Evolutionary conservation across 2,113 vertebrate species (phyloP), one percentile per base, ranked within the genome.

Genomic region (Thryonomys swinderianus): DNA sequence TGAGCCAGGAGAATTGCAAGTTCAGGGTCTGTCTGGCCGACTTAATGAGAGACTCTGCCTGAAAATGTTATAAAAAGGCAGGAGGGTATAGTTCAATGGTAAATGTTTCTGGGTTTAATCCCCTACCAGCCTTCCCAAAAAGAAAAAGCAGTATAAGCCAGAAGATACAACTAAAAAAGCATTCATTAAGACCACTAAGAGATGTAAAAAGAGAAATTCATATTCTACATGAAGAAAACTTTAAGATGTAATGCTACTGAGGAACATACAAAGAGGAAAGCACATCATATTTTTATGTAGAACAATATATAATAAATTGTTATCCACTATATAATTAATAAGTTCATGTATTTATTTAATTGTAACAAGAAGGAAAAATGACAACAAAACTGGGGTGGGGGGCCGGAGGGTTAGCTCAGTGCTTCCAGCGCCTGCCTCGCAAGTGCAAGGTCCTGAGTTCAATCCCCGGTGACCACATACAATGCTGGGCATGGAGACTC

Each of bases 141-240:
- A 84, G 16, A 25, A 76, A 92, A 89, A 93, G 55, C 7, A 66
- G 61, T 45, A 57, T 30, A 90, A 95, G 37, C 62, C 93, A 93
- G 62, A 96, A 34, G 89, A 67, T 30, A 73, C 57, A 67, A 83
- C 34, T 23, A 89, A 90, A 91, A 45, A 84, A 40, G 61, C 23
- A 71, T 37, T 14, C 32, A 67, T 73, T 1, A 51, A 81, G 4
- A 82, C 40, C 13, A 88, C 34, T 53, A 89, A 67, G 64, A 92
- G 89, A 83, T 69, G 80, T 53, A 85, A 69, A 85, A 67, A 55
- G 13, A 90, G 40, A 94, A 91, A 93, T 32, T 88, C 13, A 45
- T n/a, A 80, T 51, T 87, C 27, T 81, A 76, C n/a, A 81, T 5
- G 25, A 92, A 69, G 71, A 71, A 94, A 62, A 40, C 42, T 85